Evolutionary conservation across 2,888 invertebrate species (phyloP).

Genomic region (Ligdia adustata): DNA sequence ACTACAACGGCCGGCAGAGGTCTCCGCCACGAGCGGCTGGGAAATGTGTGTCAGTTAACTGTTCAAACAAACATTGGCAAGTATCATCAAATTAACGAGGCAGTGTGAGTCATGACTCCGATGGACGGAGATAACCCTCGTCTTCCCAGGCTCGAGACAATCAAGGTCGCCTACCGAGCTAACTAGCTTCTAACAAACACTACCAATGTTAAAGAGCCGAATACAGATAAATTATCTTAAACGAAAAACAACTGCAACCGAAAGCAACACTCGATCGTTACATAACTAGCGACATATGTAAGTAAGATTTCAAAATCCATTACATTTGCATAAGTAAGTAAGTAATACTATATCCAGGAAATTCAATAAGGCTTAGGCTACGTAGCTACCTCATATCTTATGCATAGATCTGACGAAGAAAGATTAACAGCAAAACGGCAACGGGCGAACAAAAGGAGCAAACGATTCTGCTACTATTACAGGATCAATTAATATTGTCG

Average conservation of each 20-base stretch:
- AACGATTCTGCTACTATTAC: constrained; percentile 51
- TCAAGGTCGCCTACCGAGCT: constrained; percentile 12
- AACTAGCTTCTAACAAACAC: constrained; percentile 1
- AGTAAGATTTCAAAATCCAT: constrained; percentile 6
- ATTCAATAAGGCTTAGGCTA: constrained; percentile 10
- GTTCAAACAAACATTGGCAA: constrained; percentile 72
- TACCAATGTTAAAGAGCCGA: too few relatives aligned
- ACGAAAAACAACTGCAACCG: not conserved
- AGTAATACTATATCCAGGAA: constrained; percentile 18
- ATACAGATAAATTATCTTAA: not conserved
- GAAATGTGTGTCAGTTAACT: constrained; percentile 75
- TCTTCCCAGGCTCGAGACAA: constrained; percentile 33
- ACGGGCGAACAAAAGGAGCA: constrained; percentile 43
- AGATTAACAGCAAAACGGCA: constrained; percentile 32
- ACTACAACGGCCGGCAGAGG: constrained; percentile 66
- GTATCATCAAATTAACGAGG: constrained; percentile 70
- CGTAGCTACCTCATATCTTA: constrained; percentile 10
- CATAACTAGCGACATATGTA: constrained; percentile 6
- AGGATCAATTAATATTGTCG: constrained; percentile 68
- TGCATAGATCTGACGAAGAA: constrained; percentile 32
- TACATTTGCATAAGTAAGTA: constrained; percentile 12
- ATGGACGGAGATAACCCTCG: constrained; percentile 38
- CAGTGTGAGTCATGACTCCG: constrained; percentile 51
- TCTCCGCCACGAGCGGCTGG: constrained; percentile 57
- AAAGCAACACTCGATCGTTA: not conserved